Evolutionary conservation across 2,888 invertebrate species (phyloP).

Genomic region (Eupithecia insigniata): DNA sequence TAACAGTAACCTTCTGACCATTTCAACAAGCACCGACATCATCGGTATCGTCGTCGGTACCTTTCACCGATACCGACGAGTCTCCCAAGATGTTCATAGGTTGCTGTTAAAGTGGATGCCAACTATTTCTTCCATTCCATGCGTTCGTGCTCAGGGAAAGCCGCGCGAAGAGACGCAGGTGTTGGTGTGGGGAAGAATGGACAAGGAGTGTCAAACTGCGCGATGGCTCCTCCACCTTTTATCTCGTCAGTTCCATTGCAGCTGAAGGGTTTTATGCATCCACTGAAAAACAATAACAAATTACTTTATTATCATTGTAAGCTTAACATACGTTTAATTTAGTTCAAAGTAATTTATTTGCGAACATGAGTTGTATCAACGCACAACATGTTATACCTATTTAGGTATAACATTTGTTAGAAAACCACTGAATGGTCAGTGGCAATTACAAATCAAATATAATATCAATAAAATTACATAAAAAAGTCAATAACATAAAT

Average conservation of each 20-base stretch:
- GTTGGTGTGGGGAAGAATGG: not conserved
- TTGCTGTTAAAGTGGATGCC: not conserved
- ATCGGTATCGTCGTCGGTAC: not conserved
- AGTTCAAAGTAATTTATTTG: no score
- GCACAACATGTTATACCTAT: no score
- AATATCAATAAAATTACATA: no score
- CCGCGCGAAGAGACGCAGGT: not conserved
- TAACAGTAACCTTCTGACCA: not conserved
- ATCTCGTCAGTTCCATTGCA: constrained; percentile 34
- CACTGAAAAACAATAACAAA: constrained; percentile 38
- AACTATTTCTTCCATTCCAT: not conserved
- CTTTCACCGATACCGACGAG: not conserved
- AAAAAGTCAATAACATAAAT: no score
- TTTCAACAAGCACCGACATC: not conserved
- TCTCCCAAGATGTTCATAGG: not conserved
- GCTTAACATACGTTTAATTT: no score
- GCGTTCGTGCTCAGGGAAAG: not conserved
- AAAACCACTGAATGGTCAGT: no score
- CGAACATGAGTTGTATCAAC: no score
- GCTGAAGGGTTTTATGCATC: constrained; percentile 52
- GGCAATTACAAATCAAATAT: no score
- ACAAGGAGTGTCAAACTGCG: constrained; percentile 33
- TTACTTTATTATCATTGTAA: no score
- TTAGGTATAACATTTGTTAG: no score
- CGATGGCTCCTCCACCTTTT: constrained; percentile 16